Evolutionary conservation across 2,888 invertebrate genomes (phyloP).

Genomic region (Ichneumoninae sp.): DNA sequence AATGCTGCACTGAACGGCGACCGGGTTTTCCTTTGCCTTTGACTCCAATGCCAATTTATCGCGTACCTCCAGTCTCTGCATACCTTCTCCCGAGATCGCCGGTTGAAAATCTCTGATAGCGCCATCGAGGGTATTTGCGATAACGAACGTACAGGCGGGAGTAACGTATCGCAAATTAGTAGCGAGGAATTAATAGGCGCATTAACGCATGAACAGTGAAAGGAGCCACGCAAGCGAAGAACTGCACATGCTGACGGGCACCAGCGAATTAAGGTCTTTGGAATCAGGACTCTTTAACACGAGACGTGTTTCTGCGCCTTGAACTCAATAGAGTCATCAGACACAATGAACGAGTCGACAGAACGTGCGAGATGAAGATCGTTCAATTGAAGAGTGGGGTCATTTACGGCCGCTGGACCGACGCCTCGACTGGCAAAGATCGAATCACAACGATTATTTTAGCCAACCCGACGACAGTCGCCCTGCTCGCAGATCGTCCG

Average conservation of each 20-base stretch:
- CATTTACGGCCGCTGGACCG: slow-evolving; percentile 41
- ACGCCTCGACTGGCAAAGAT: slow-evolving; percentile 33
- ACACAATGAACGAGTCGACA: slow-evolving; percentile 73
- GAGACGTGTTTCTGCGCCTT: slow-evolving; percentile 68
- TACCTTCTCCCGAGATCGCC: slow-evolving; percentile 21
- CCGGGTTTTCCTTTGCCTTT: slow-evolving; percentile 24
- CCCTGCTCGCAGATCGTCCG: neutral
- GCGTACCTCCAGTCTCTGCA: slow-evolving; percentile 33
- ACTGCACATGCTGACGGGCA: neutral
- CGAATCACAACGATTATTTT: slow-evolving; percentile 51
- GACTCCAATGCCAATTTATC: slow-evolving; percentile 50
- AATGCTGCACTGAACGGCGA: slow-evolving; percentile 52
- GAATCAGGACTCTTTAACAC: slow-evolving; percentile 55
- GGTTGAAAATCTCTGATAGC: slow-evolving; percentile 38
- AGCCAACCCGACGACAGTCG: slow-evolving; percentile 10
- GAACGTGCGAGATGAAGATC: slow-evolving; percentile 57
- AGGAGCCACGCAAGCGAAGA: neutral
- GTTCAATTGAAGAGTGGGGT: slow-evolving; percentile 71
- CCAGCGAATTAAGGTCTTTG: slow-evolving; percentile 61
- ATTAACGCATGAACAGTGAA: slow-evolving; percentile 3
- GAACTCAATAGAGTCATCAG: slow-evolving; percentile 77
- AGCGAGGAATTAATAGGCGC: slow-evolving; percentile 9
- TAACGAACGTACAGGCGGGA: neutral
- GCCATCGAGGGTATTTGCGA: slow-evolving; percentile 44
- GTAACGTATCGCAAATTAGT: slow-evolving; percentile 54